Conservation (phyloP, 2,888 invertebrate genomes). For the Adelognathus sp. region DNA sequence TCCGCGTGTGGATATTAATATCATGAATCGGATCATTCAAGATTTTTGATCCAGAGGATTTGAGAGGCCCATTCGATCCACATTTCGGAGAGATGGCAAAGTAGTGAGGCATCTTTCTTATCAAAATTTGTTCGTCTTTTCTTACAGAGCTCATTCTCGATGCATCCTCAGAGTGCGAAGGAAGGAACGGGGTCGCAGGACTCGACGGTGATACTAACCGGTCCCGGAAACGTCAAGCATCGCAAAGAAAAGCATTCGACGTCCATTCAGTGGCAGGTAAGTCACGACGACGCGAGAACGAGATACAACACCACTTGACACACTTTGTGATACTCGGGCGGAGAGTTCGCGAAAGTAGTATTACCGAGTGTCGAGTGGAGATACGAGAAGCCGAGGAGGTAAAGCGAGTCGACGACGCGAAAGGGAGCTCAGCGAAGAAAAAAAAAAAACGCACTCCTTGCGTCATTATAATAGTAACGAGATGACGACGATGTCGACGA, state of each 20-base stretch:
- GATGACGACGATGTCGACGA: slow-evolving; percentile 32
- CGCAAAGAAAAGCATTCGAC: slow-evolving; percentile 81
- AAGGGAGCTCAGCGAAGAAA: slow-evolving; percentile 10
- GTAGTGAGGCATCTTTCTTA: not conserved
- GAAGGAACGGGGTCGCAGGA: slow-evolving; percentile 70
- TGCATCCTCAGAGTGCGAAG: slow-evolving; percentile 81
- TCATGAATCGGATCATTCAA: too few relatives aligned
- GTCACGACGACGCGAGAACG: slow-evolving; percentile 36
- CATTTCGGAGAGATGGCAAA: not conserved
- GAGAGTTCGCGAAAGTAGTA: slow-evolving; percentile 1
- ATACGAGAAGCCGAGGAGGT: not conserved
- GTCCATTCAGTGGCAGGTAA: slow-evolving; percentile 82
- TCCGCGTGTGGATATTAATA: not conserved
- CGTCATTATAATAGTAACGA: slow-evolving; percentile 49
- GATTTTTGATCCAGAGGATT: too few relatives aligned
- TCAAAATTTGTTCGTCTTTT: slow-evolving; percentile 10
- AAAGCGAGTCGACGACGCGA: slow-evolving; percentile 27
- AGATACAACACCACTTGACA: slow-evolving; percentile 41
- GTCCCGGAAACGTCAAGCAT: slow-evolving; percentile 82
- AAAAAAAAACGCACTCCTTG: slow-evolving; percentile 37
- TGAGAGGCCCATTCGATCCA: too few relatives aligned
- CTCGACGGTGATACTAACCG: slow-evolving; percentile 82
- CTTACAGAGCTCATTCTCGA: slow-evolving; percentile 82
- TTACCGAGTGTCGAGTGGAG: not conserved
- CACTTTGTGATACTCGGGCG: slow-evolving; percentile 19